Percentiles rank a stretch among this genome's conserved stretches.
Evolutionary conservation across 2,888 invertebrate species (phyloP).

Genomic region (Doris montereyensis): DNA sequence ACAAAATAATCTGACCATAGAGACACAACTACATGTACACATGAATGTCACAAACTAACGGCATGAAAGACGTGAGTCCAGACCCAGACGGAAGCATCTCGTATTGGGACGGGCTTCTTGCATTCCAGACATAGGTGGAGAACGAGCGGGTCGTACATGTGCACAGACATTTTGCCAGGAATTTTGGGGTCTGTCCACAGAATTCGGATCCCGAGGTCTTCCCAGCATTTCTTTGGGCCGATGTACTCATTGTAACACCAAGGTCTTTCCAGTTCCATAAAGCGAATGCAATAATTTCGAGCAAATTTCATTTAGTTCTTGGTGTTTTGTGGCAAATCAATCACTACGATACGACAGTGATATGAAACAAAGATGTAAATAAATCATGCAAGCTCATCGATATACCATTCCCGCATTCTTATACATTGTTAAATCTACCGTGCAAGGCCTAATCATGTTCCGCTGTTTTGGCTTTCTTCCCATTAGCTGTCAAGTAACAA

Average conservation of each 20-base stretch:
- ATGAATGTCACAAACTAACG: neutral
- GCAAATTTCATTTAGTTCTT: no score
- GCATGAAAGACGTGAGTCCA: slow-evolving; percentile 31
- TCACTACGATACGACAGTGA: no score
- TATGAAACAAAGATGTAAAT: no score
- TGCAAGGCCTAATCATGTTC: no score
- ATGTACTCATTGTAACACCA: slow-evolving; percentile 21
- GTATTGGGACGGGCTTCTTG: slow-evolving; percentile 32
- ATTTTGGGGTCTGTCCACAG: slow-evolving; percentile 30
- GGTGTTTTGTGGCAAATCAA: no score
- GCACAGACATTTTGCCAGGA: neutral
- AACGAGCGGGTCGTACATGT: neutral
- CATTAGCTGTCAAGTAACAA: no score
- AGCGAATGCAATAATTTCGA: no score
- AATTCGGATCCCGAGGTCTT: slow-evolving; percentile 29
- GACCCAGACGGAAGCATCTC: slow-evolving; percentile 8
- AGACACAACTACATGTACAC: neutral
- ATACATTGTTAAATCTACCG: no score
- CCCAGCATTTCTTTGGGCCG: slow-evolving; percentile 26
- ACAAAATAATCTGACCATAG: no score
- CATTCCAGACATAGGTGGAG: slow-evolving; percentile 35
- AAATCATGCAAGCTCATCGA: no score
- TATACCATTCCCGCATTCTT: no score
- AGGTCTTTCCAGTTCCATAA: slow-evolving; percentile 32
- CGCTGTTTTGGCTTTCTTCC: no score